A percentile compares a stretch with the other conserved stretches of the same genome.
Evolutionary conservation across 2,797 vertebrate genomes (phyloP).

Genomic region (Lates japonicus): DNA sequence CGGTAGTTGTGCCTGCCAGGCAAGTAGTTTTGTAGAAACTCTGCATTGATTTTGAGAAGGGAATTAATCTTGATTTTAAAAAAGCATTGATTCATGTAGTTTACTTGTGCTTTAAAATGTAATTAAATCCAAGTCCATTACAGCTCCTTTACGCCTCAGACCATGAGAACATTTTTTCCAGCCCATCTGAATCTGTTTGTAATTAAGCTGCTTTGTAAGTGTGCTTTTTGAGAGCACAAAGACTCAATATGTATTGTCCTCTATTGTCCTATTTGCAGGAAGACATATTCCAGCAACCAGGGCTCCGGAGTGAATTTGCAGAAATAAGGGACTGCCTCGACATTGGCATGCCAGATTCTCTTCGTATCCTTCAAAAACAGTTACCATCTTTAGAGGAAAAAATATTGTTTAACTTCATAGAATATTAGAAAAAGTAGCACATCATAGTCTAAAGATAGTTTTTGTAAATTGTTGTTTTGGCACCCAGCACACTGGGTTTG

Average conservation of each 20-base stretch:
- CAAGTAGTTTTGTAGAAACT: background rate
- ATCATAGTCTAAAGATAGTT: background rate
- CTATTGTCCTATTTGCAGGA: conserved; percentile 86
- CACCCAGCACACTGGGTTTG: background rate
- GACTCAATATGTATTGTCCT: conserved; percentile 19
- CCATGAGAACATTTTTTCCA: background rate
- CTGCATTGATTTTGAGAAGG: conserved; percentile 10
- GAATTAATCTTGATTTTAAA: conserved; percentile 11
- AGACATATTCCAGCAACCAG: conserved; percentile 98
- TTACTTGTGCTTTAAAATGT: conserved; percentile 13
- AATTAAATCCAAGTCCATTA: conserved; percentile 5
- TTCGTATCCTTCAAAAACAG: conserved; percentile 92
- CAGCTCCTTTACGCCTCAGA: background rate
- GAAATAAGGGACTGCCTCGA: conserved; percentile 96
- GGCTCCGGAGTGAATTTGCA: conserved; percentile 93
- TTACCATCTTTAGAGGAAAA: background rate
- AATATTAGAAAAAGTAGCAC: background rate
- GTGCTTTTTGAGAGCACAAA: background rate
- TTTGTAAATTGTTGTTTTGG: conserved; percentile 3
- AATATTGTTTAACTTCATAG: background rate
- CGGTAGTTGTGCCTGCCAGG: background rate
- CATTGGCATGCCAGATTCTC: conserved; percentile 90
- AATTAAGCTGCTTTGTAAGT: background rate
- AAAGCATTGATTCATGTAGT: background rate
- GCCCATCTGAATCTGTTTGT: background rate